Base-by-base conservation (phyloP, 2,113 vertebrate species). In the Clarias gariepinus region DNA sequence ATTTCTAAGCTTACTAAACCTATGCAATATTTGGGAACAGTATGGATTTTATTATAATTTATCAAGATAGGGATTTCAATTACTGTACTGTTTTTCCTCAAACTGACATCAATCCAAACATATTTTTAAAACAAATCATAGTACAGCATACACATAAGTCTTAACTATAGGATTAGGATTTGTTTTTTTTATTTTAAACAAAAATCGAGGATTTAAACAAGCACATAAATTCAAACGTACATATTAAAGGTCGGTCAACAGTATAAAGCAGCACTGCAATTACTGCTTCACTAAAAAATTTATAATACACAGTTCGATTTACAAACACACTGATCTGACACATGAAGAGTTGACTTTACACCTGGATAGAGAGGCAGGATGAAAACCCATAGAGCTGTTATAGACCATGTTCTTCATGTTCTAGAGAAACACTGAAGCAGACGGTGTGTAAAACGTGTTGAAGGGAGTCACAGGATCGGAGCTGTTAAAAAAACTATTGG, bases 291-390 rank as follows among this genome's bases (percentile, higher is more conserved):
- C 52, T 68, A 86, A 81, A 84, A 84, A 81, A 83, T 16, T 33
- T 86, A 81, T 87, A 73, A 87, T 71, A 83, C 69, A 85, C 4
- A 9, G 53, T 47, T 30, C 90, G 94, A 95, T 95, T 94, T 94
- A 94, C 93, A 94, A 77, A 88, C 88, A 78, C 85, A 85, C 83
- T 87, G 86, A 82, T 79, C 8, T 23, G 25, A 81, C 12, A 73
- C 8, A 2, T 16, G 74, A n/a, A n/a, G n/a, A 55, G 77, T 33
- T 33, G 47, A 68, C 57, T 36, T 61, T 84, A 4, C 11, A 68
- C 9, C n/a, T 66, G 52, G 23, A 23, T 52, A 19, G 6, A 73
- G 33, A 73, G 30, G 36, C 23, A 47, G 30, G 36, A 71, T 58
- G 25, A 61, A 84, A 84, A 28, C 55, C 57, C 5, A 61, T 74